Base-by-base conservation (phyloP, 1,140 invertebrate genomes). In the Macrotrachela quadricornifera region DNA sequence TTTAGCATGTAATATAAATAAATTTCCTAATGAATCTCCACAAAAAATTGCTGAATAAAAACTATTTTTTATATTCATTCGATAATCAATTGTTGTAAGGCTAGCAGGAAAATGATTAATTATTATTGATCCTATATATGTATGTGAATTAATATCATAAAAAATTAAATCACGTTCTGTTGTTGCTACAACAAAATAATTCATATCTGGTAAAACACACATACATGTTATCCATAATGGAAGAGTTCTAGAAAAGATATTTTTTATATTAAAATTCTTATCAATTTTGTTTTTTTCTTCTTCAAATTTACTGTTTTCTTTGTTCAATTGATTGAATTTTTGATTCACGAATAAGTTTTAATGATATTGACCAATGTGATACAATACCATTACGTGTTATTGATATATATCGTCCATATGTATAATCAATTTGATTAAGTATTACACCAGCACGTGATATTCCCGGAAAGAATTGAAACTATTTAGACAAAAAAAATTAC, bases 1-100 rank as follows among this genome's bases (percentile, higher is more conserved):
- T 13, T 15, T 13, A 14, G 41, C 41, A 6, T 42, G 39, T 21
- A 51, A 36, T 10, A 54, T 50, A 44, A 46, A 56, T 1, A 66
- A 59, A 40, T 57, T 59, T 9, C 65, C 65, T 0, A 57, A 56
- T 1, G 58, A 59, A 56, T 67, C 64, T 6, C 65, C 65, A 52
- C 58, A 59, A 3, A 63, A 3, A 6, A 66, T 53, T 10, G 64
- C 46, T 0, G 59, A 59, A 14, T 56, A 49, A 39, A 60, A 60
- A 11, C 59, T 17, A 30, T 59, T 54, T n/a, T 46, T 37, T 6
- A 58, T 46, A 21, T 63, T 52, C 6, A 61, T 60, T 61, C 61
- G 65, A 55, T 63, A 66, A 49, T 60, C 52, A 61, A 67, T 59
- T 18, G 56, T 57, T 13, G 58, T 59, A 6, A 60, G 55, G 40